These are phyloP conservation scores for Pipistrellus pipistrellus DNA, from an alignment of 2,797 vertebrate species.

Conservation along the genomic window DNA sequence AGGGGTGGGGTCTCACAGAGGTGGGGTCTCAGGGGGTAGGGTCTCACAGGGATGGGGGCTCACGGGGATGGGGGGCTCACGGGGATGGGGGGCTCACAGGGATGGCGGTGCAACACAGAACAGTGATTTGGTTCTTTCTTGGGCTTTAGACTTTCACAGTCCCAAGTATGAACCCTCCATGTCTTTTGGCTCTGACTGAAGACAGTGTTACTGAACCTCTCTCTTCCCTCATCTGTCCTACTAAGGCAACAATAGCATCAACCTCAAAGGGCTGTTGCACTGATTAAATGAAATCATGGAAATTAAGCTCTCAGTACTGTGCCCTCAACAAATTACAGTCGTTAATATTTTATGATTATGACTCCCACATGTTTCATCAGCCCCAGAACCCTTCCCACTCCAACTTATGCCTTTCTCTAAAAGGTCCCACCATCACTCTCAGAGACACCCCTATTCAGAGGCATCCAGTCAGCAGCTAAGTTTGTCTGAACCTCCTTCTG, in stretches of 20 bases:
- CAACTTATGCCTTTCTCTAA: background rate
- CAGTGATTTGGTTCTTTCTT: background rate
- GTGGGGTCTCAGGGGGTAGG: too few relatives aligned
- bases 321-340: background rate
- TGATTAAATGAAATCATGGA: slow-evolving; percentile 36
- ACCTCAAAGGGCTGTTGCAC: background rate
- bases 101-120: background rate
- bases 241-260: background rate
- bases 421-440: background rate
- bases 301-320: background rate
- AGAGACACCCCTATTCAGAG: background rate
- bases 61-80: too few relatives aligned
- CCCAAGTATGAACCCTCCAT: background rate
- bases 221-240: background rate
- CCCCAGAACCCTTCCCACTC: background rate
- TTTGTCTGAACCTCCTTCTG: fast-evolving
- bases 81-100: background rate
- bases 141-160: background rate
- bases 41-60: too few relatives aligned
- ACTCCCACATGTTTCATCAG: slow-evolving; percentile 32
- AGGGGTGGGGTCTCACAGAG: too few relatives aligned
- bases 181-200: background rate
- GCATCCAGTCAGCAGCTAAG: background rate
- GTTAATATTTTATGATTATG: slow-evolving; percentile 23
- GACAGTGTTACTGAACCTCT: background rate